A percentile compares a stretch with the other conserved stretches of the same genome.
phyloP scores from a whole-genome alignment of 2,113 vertebrate genomes.

The Xerus inauris region DNA sequence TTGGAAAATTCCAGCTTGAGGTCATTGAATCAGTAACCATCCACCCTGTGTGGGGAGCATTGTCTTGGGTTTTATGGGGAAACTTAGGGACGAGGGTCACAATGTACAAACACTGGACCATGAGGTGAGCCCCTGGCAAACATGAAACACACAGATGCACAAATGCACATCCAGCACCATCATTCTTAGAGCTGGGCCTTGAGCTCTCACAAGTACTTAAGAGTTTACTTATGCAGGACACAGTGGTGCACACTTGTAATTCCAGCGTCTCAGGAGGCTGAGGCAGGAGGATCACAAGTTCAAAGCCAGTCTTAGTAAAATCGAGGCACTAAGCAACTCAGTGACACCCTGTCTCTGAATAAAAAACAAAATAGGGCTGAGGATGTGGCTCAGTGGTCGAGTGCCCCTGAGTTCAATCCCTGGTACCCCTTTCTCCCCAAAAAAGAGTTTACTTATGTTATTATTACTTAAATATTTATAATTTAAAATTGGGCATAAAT shows the following conservation, averaged over 20 bases:
- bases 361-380: no score
- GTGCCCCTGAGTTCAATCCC: no score
- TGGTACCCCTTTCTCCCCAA: no score
- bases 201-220: neutral
- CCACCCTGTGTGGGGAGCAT: neutral
- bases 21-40: slow-evolving; percentile 38
- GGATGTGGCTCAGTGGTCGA: no score
- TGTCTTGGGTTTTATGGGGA: neutral
- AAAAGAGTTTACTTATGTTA: no score
- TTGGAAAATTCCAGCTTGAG: slow-evolving; percentile 65
- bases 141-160: no score
- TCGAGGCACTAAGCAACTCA: no score
- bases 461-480: neutral
- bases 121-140: neutral
- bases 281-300: no score
- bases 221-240: neutral
- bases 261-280: no score
- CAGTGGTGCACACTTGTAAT: no score
- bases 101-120: neutral
- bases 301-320: no score
- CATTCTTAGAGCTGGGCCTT: neutral
- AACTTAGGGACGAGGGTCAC: neutral
- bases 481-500: slow-evolving; percentile 9
- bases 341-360: no score
- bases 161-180: neutral